phyloP scores from a whole-genome alignment of 2,888 invertebrate species.

The Leptothorax acervorum region DNA sequence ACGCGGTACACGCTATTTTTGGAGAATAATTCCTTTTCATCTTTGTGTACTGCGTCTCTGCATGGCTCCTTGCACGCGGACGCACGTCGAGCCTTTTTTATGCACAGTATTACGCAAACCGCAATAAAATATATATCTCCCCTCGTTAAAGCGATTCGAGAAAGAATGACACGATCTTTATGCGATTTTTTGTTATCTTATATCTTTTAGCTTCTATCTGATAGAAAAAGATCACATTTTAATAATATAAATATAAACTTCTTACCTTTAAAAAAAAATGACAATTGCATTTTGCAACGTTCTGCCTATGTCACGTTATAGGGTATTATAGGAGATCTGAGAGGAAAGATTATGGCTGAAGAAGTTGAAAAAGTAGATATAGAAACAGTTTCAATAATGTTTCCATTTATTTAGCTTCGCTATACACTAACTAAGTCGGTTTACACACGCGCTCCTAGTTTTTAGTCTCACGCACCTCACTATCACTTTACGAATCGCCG shows the following conservation, averaged over 20 bases:
- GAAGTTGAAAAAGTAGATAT: not conserved
- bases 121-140: conserved; percentile 45
- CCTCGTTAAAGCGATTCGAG: conserved; percentile 24
- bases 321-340: not conserved
- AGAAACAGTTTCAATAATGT: conserved; percentile 73
- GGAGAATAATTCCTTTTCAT: conserved; percentile 79
- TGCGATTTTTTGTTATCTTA: not conserved
- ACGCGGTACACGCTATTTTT: conserved; percentile 77
- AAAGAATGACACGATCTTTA: not conserved
- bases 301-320: not conserved
- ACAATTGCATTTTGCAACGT: not conserved
- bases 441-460: conserved; percentile 58
- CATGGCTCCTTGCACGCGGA: not conserved
- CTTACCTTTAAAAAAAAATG: not conserved
- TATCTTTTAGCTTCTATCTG: no score
- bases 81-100: not conserved
- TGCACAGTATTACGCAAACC: conserved; percentile 29
- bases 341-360: not conserved
- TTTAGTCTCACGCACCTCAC: conserved; percentile 62
- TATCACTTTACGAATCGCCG: conserved; percentile 68
- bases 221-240: not conserved
- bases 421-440: conserved; percentile 79
- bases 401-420: conserved; percentile 84
- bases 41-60: conserved; percentile 57
- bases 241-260: not conserved